Base-by-base conservation (phyloP, 2,797 vertebrate species). In the Alcedo quadribrachys region DNA sequence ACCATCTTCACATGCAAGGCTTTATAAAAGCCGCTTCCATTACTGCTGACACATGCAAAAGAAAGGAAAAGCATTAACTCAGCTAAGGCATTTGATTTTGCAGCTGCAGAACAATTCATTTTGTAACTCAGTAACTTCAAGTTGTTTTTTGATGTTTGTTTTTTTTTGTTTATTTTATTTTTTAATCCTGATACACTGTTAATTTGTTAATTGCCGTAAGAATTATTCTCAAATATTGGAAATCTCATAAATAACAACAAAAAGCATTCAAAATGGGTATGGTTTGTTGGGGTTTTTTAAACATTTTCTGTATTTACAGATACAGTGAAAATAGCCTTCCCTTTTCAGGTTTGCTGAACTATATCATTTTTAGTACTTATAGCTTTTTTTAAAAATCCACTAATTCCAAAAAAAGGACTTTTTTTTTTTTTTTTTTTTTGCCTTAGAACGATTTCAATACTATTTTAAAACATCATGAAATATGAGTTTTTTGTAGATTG, bases 41-140 rank as follows among this genome's bases (percentile, higher is more conserved):
- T 98, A 97, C 96, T 97, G 98, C 98, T 98, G 98, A 98, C 98
- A 97, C 97, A 98, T 97, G 97, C 95, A 97, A 97, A 98, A 98
- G 96, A 97, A 97, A 97, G 97, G 96, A 97, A 98, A 98, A 97
- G 97, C 97, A 98, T 98, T 97, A 98, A 97, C 97, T 97, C 95
- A 97, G 97, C 97, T 95, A 96, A 97, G 93, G 95, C 96, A 96
- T 96, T 98, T 97, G 97, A 98, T 98, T 97, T 96, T 97, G 97
- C 97, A 98, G 97, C 97, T 98, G 97, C 97, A 96, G 96, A 97
- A 97, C 95, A 97, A 97, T 97, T 97, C 96, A 88, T 91, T 97
- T 97, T 95, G 96, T 97, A 97, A 93, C 91, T 94, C 92, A 90
- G 92, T 95, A 96, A 97, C 96, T 97, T 93, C 81, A 93, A 97